Evolutionary conservation across 2,797 vertebrate genomes (phyloP), one percentile per base, ranked within the genome.

Genomic region (Myotis pilosus): DNA sequence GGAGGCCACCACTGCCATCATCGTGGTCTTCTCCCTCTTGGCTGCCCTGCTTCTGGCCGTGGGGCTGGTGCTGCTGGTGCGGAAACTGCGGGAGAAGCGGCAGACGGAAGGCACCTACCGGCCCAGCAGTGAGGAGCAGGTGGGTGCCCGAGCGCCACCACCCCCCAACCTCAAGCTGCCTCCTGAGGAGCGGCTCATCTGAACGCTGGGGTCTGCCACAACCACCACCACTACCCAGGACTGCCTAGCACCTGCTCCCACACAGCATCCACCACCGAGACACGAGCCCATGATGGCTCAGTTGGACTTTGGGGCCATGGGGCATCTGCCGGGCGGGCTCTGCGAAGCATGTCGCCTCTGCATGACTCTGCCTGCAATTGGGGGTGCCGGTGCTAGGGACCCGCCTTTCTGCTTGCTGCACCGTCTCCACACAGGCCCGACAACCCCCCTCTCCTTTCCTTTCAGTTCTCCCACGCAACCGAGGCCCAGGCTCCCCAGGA

Each of bases 141-240:
- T 98, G 6, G 99, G 99, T 38, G 47, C 98, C 17, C 96, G 96
- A 0, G 98, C 98, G 8, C 98, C 98, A 17, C 97, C 98, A 0
- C 96, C 97, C 12, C 92, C 98, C 25, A 98, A 98, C 49, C 98
- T 99, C 68, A 99, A 99, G 96, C 96, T 99, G 95, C 99, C 99
- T 15, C 99, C 99, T 0, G 99, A 99, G 96, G 99, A 99, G 94
- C 98, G 99, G 97, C 99, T 99, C 87, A 99, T 99, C 96, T 99
- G 98, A 99, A 74, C 0, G 2, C 49, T 20, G 82, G 87, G 84
- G 79, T 71, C 60, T 0, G 60, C 72, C 20, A 36, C 60, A 22
- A 76, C 83, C 8, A 1, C 84, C 57, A 3, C 28, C 60, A 3
- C 47, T 17, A 22, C 49, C 47, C 86, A 85, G 96, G 92, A 97